phyloP scores from a whole-genome alignment of 1,140 invertebrate genomes.

The Sogatella furcifera region DNA sequence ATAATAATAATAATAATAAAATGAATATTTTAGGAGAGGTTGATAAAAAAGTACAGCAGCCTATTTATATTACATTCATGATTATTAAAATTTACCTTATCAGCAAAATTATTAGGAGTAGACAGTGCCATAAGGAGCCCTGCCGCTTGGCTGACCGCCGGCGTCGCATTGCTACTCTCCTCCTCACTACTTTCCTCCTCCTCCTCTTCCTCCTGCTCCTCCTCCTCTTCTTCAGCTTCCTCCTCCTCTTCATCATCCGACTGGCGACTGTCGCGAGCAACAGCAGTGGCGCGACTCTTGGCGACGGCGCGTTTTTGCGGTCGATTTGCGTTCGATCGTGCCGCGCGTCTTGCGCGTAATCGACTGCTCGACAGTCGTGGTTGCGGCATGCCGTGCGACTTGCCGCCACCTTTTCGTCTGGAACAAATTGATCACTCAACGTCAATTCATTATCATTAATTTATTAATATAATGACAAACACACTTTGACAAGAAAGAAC shows the following conservation, averaged over 20 bases:
- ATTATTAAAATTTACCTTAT: constrained; percentile 1
- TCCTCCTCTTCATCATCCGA: neutral
- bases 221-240: too few relatives aligned
- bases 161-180: neutral
- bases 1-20: too few relatives aligned
- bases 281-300: neutral
- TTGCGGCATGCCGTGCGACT: constrained; percentile 8
- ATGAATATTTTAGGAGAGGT: too few relatives aligned
- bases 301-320: neutral
- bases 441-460: too few relatives aligned
- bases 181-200: neutral
- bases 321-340: neutral
- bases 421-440: too few relatives aligned
- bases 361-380: neutral
- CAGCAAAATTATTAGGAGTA: constrained; percentile 30
- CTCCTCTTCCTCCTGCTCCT: too few relatives aligned
- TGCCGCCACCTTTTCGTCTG: constrained; percentile 12
- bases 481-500: too few relatives aligned
- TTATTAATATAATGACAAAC: too few relatives aligned
- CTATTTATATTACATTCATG: too few relatives aligned
- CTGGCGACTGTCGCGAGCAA: neutral
- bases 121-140: constrained; percentile 46
- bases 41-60: too few relatives aligned
- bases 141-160: constrained; percentile 34
- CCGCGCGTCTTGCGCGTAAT: neutral